Conservation (phyloP, 2,797 vertebrate species). For the Tapera naevia region DNA sequence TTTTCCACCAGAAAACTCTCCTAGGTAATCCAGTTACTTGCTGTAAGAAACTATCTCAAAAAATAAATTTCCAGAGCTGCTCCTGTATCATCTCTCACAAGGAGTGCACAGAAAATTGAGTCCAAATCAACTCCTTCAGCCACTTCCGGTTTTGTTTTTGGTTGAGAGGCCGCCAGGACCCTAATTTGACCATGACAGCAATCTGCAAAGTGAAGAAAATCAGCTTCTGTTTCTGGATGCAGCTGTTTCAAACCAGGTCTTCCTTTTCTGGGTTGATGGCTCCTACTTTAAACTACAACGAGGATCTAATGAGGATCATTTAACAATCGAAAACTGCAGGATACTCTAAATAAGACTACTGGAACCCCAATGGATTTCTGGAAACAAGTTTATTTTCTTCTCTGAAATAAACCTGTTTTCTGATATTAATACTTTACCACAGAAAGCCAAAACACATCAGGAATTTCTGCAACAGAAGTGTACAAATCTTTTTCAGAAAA, state of each 20-base stretch:
- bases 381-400: background rate
- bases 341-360: background rate
- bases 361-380: accelerated
- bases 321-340: background rate
- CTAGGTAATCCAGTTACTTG: background rate
- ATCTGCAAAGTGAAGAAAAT: background rate
- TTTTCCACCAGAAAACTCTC: background rate
- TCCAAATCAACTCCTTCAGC: background rate
- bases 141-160: background rate
- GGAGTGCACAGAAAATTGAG: background rate
- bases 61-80: background rate
- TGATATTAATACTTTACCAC: background rate
- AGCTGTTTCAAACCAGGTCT: background rate
- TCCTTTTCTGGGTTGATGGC: background rate
- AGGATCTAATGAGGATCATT: background rate
- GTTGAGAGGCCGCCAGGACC: background rate
- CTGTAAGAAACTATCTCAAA: background rate
- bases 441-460: background rate
- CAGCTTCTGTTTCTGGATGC: background rate
- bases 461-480: background rate
- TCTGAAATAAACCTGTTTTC: background rate
- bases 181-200: background rate
- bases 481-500: background rate
- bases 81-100: background rate
- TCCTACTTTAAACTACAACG: background rate